Conservation (phyloP, 2,888 invertebrate species). For the Nudaria mundana region DNA sequence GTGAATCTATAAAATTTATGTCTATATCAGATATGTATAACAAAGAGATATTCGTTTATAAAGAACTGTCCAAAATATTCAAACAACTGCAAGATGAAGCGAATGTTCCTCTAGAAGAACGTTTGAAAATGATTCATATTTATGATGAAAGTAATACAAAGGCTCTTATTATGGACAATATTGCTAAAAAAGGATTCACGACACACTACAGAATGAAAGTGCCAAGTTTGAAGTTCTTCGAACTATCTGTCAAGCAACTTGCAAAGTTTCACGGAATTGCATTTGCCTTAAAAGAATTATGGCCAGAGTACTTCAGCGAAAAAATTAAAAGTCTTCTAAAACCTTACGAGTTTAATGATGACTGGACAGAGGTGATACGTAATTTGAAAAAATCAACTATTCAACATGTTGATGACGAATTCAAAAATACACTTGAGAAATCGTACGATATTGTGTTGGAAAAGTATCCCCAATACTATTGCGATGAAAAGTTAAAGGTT, state of each 20-base stretch:
- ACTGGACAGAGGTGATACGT: background rate
- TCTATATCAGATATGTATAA: background rate
- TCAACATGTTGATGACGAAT: background rate
- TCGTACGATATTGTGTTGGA: background rate
- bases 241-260: background rate
- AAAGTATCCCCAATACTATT: background rate
- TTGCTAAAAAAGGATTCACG: background rate
- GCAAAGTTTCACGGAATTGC: background rate
- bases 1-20: background rate
- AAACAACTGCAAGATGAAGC: background rate
- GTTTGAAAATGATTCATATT: background rate
- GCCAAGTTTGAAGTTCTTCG: slow-evolving; percentile 3
- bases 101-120: background rate
- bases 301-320: background rate
- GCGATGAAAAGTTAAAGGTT: background rate
- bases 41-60: background rate
- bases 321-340: background rate
- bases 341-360: background rate
- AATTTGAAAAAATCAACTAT: background rate
- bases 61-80: background rate
- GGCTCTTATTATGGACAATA: slow-evolving; percentile 1
- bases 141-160: background rate
- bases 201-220: background rate
- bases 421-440: background rate
- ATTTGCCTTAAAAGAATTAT: background rate